Percentiles rank a stretch among this genome's conserved stretches.
Evolutionary conservation across 2,113 vertebrate species (phyloP).

Genomic region (Neopipo cinnamomea): DNA sequence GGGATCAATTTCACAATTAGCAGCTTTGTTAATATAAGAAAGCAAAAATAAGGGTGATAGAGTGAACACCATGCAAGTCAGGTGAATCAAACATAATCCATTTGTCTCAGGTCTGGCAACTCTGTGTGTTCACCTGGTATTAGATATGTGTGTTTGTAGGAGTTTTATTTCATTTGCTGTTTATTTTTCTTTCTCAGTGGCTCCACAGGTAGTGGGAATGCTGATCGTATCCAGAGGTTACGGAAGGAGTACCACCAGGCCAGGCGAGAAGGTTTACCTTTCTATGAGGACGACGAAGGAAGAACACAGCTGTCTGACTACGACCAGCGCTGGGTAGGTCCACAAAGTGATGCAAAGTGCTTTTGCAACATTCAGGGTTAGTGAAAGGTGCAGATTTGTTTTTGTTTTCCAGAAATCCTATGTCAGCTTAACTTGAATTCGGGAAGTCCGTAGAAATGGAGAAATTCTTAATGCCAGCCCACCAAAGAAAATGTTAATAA

Average conservation of each 20-base stretch:
- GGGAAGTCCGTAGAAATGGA: neutral
- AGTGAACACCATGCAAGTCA: neutral
- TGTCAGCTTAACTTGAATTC: neutral
- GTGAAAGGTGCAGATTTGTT: neutral
- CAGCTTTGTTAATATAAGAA: neutral
- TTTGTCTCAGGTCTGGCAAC: neutral
- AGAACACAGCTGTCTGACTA: conserved; percentile 76
- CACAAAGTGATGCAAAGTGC: neutral
- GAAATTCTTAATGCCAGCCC: neutral
- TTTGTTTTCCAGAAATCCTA: neutral
- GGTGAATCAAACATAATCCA: neutral
- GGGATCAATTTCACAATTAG: neutral
- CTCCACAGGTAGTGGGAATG: conserved; percentile 61
- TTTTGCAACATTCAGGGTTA: neutral
- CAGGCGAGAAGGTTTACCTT: conserved; percentile 81
- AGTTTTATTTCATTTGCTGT: neutral
- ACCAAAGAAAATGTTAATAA: neutral
- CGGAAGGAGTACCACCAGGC: conserved; percentile 94
- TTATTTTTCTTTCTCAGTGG: conserved; percentile 32
- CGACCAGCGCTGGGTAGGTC: conserved; percentile 84
- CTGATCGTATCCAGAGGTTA: conserved; percentile 91
- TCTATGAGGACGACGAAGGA: conserved; percentile 84
- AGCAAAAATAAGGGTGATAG: neutral
- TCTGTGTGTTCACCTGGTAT: neutral
- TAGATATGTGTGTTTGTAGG: neutral